A percentile compares a stretch with the other conserved stretches of the same genome.
These are phyloP conservation scores for Carassius gibelio DNA, from an alignment of 2,113 vertebrate species.

Conservation along the genomic window DNA sequence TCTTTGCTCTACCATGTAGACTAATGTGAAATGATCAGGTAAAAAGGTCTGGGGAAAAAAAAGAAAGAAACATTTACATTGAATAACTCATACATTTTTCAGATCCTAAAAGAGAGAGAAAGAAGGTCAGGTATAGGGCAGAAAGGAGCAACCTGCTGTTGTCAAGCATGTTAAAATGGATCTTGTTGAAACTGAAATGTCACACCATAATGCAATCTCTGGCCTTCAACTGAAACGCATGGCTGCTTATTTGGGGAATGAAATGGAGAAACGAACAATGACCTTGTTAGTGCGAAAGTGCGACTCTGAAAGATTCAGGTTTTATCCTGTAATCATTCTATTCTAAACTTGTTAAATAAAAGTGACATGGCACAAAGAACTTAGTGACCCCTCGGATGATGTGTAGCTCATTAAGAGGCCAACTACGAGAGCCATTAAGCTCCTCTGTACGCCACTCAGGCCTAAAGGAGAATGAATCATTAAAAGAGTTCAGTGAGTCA, in stretches of 20 bases:
- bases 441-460: conserved; percentile 4
- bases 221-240: conserved; percentile 2
- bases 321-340: neutral
- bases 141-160: conserved; percentile 11
- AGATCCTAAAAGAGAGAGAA: neutral
- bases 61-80: neutral
- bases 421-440: conserved; percentile 1
- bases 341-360: conserved; percentile 14
- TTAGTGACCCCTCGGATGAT: neutral
- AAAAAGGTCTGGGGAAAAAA: conserved; percentile 15
- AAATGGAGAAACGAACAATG: neutral
- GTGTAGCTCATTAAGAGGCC: conserved; percentile 9
- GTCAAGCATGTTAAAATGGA: conserved; percentile 31
- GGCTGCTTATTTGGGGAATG: conserved; percentile 11
- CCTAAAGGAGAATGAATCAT: conserved; percentile 8
- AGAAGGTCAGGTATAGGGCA: neutral
- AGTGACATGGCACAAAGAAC: conserved; percentile 1
- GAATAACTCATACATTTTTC: neutral
- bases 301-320: neutral
- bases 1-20: conserved; percentile 26
- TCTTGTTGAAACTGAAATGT: conserved; percentile 17
- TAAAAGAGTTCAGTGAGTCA: neutral
- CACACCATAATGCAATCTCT: conserved; percentile 10
- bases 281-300: neutral
- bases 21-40: neutral